These are phyloP conservation scores for Tenthredo distinguenda DNA, from an alignment of 2,888 invertebrate genomes.

Conservation along the genomic window DNA sequence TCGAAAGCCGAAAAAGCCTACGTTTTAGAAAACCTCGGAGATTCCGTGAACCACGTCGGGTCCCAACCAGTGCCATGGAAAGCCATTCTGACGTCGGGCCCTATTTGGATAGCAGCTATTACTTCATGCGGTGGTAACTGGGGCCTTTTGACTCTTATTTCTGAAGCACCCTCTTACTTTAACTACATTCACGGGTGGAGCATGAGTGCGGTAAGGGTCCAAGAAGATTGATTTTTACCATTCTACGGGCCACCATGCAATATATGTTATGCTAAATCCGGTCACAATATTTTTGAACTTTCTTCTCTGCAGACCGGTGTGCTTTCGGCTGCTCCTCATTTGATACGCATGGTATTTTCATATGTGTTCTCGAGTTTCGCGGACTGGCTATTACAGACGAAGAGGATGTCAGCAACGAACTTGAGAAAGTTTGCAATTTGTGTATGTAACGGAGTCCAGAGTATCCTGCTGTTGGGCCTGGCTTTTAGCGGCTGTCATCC, in stretches of 20 bases:
- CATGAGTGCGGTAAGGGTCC: slow-evolving; percentile 82
- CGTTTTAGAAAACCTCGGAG: slow-evolving; percentile 81
- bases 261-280: not conserved
- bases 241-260: not conserved
- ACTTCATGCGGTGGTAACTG: slow-evolving; percentile 85
- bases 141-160: slow-evolving; percentile 86
- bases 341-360: slow-evolving; percentile 82
- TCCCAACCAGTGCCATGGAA: slow-evolving; percentile 82
- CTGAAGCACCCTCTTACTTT: slow-evolving; percentile 86
- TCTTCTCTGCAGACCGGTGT: slow-evolving; percentile 80
- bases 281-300: not conserved
- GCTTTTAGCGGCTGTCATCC: slow-evolving; percentile 84
- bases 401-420: slow-evolving; percentile 82
- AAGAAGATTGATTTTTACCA: not conserved
- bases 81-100: slow-evolving; percentile 81
- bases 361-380: slow-evolving; percentile 80
- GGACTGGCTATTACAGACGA: slow-evolving; percentile 81
- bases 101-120: slow-evolving; percentile 82
- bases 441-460: slow-evolving; percentile 82
- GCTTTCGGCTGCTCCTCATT: slow-evolving; percentile 83
- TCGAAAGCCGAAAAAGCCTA: slow-evolving; percentile 81
- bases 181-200: slow-evolving; percentile 85
- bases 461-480: slow-evolving; percentile 82
- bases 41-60: slow-evolving; percentile 57
- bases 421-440: slow-evolving; percentile 84